Percentiles rank a stretch among this genome's conserved stretches.
Conservation (phyloP, 2,888 invertebrate species). For the Steinernema scapterisci region DNA sequence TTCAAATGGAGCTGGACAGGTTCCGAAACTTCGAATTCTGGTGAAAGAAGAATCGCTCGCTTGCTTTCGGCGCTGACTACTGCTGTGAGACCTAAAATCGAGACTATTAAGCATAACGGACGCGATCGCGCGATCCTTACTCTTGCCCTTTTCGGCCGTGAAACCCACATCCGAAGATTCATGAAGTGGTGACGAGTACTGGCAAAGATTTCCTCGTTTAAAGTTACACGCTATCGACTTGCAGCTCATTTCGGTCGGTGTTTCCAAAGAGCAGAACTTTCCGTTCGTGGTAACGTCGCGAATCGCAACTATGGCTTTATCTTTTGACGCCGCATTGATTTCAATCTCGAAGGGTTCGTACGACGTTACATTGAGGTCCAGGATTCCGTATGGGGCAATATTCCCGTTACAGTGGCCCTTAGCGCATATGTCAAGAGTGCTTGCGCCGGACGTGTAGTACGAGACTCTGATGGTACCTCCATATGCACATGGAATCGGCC, state of each 20-base stretch:
- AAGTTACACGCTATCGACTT: constrained; percentile 57
- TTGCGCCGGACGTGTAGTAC: constrained; percentile 4
- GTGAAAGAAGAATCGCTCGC: constrained; percentile 48
- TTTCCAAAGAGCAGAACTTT: constrained; percentile 56
- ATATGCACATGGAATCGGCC: constrained; percentile 10
- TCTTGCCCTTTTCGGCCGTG: not conserved
- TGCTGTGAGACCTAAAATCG: not conserved
- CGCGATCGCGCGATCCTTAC: too few relatives aligned
- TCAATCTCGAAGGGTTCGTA: constrained; percentile 35
- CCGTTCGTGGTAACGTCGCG: constrained; percentile 51
- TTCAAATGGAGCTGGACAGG: constrained; percentile 1
- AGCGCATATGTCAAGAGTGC: constrained; percentile 3
- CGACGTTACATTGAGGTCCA: constrained; percentile 27
- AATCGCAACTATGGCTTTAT: constrained; percentile 52
- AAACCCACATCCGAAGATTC: not conserved
- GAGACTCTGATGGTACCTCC: constrained; percentile 2
- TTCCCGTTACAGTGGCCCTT: constrained; percentile 9
- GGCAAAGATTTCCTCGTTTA: constrained; percentile 27
- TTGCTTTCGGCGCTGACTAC: not conserved
- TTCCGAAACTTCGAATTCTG: constrained; percentile 44
- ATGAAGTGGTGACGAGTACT: not conserved
- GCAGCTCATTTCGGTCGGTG: constrained; percentile 60
- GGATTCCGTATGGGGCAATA: not conserved
- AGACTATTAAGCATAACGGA: not conserved
- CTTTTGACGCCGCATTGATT: constrained; percentile 46